These are phyloP conservation scores for Drosophila conformis DNA, from an alignment of 2,888 invertebrate genomes.

Conservation along the genomic window DNA sequence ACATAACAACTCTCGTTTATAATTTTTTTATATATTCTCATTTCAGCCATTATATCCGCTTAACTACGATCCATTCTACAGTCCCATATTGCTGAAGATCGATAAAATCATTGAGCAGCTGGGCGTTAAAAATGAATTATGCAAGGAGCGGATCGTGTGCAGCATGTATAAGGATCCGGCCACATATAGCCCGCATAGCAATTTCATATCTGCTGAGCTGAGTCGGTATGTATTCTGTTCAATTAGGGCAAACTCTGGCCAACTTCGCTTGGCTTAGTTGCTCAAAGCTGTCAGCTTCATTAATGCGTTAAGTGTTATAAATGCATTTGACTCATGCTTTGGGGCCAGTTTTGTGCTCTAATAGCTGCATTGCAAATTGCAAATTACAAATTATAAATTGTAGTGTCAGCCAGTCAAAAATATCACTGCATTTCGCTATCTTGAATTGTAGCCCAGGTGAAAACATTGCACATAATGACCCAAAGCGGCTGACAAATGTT, in stretches of 20 bases:
- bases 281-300: slow-evolving; percentile 38
- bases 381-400: slow-evolving; percentile 39
- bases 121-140: slow-evolving; percentile 89
- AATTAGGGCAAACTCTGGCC: slow-evolving; percentile 8
- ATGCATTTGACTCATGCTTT: slow-evolving; percentile 22
- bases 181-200: slow-evolving; percentile 93
- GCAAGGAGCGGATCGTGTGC: slow-evolving; percentile 92
- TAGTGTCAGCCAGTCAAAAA: slow-evolving; percentile 57
- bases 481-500: slow-evolving; percentile 26
- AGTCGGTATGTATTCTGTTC: slow-evolving; percentile 90
- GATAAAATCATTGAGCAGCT: slow-evolving; percentile 90
- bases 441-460: slow-evolving; percentile 26
- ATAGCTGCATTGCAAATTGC: slow-evolving; percentile 58
- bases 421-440: slow-evolving; percentile 42
- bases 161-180: slow-evolving; percentile 93
- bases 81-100: slow-evolving; percentile 91
- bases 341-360: slow-evolving; percentile 63
- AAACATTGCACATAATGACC: slow-evolving; percentile 23
- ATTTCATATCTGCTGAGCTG: slow-evolving; percentile 93
- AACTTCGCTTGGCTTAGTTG: slow-evolving; percentile 19
- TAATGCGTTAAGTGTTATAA: slow-evolving; percentile 39
- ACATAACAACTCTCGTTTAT: slow-evolving; percentile 3
- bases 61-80: slow-evolving; percentile 89
- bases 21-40: slow-evolving; percentile 1
- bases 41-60: slow-evolving; percentile 83